Percentiles rank a stretch among this genome's conserved stretches.
Evolutionary conservation across 2,888 invertebrate genomes (phyloP).

Genomic region (Patella pellucida): DNA sequence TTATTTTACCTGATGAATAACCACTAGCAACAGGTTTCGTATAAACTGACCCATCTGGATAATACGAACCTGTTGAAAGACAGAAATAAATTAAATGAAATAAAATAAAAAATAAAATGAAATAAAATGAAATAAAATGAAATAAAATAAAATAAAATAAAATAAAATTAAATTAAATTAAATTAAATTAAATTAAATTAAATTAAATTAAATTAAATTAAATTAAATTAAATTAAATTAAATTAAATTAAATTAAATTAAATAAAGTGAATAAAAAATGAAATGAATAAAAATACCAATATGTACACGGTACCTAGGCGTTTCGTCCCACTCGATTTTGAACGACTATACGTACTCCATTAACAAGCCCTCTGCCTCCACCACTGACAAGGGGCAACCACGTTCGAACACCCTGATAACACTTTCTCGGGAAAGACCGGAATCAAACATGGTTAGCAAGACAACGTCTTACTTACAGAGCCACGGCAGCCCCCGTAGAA

Average conservation of each 20-base stretch:
- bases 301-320: no score
- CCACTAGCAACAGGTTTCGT: conserved; percentile 2
- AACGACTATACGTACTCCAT: no score
- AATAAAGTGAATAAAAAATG: background rate
- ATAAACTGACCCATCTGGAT: conserved; percentile 25
- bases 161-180: background rate
- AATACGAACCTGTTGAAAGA: conserved; percentile 24
- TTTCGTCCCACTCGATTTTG: no score
- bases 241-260: background rate
- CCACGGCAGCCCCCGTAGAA: no score
- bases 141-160: background rate
- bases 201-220: no score
- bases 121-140: background rate
- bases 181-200: background rate
- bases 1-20: conserved; percentile 23
- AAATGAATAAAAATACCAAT: background rate
- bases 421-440: no score
- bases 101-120: no score
- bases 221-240: background rate
- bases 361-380: no score
- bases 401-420: no score
- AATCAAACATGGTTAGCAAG: no score
- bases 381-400: no score
- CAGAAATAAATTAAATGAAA: background rate
- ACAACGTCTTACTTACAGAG: no score